Evolutionary conservation across 2,888 invertebrate genomes (phyloP), one percentile per base, ranked within the genome.

Genomic region (Abscondita cerata): DNA sequence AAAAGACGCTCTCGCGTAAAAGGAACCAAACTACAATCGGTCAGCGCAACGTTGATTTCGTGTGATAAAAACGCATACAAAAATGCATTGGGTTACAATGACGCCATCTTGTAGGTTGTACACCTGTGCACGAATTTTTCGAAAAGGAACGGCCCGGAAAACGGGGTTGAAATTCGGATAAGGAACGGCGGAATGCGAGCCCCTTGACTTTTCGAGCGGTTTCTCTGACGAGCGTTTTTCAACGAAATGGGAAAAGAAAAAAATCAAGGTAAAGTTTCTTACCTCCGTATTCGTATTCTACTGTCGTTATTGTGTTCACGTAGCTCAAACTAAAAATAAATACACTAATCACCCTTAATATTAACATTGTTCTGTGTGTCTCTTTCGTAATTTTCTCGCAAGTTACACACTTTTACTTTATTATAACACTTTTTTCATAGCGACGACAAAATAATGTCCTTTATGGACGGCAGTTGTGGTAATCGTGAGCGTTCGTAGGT

Each of bases 341-440:
- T 40, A 67, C 70, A 70, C 70, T 67, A 59, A 70, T 63, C 60
- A 70, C 70, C 54, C 65, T 68, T 67, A 68, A 65, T 62, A 69
- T 65, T 69, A 70, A 52, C 70, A 71, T 71, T 59, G 59, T 67
- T 63, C 62, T 38, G 38, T 36, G 58, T 55, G 59, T 41, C 46
- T 52, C 33, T 55, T 52, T 59, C 47, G 34, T 44, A 59, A 46
- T 57, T 59, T 63, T 48, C 18, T 34, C 33, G 52, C 56, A 59
- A 47, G 8, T 18, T 8, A 16, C 61, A 55, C 67, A 63, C 63
- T 58, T 60, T 55, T 52, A 59, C 48, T 62, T n/a, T 59, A 59
- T 65, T 55, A 67, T 63, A 65, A 67, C 58, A 61, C 67, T 57
- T 65, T 66, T 63, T 63, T 66, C 68, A 68, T 68, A 68, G 61